Evolutionary conservation across 53 echinoderm and acorn worm species (phyloP).

Genomic region (Antedon mediterranea): DNA sequence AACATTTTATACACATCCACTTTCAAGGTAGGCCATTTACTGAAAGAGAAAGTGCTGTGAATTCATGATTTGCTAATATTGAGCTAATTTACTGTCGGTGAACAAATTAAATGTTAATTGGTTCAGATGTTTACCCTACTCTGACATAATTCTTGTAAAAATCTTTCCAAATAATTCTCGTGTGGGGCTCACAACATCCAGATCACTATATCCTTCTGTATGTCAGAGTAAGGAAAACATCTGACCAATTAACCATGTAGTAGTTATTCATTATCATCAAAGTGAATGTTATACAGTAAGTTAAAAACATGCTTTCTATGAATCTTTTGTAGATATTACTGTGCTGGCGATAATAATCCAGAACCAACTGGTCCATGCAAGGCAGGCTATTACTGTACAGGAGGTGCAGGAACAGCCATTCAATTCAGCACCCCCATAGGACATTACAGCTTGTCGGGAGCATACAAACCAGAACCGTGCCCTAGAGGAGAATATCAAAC

Average conservation of each 20-base stretch:
- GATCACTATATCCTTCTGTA: neutral
- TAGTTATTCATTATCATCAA: no score
- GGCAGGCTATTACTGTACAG: slow-evolving; percentile 84
- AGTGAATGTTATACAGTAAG: neutral
- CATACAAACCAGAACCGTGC: slow-evolving; percentile 94
- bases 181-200: neutral
- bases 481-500: slow-evolving; percentile 65
- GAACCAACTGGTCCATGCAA: slow-evolving; percentile 87
- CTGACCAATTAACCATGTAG: neutral
- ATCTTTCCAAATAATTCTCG: neutral
- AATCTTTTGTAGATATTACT: slow-evolving; percentile 59
- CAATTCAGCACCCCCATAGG: slow-evolving; percentile 59
- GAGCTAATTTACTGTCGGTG: no score
- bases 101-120: no score
- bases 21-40: no score
- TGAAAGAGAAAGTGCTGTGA: no score
- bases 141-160: no score
- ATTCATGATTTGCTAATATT: no score
- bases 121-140: no score
- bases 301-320: no score
- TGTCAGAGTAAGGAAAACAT: neutral
- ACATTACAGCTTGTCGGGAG: slow-evolving; percentile 56
- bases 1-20: no score
- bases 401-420: slow-evolving; percentile 66
- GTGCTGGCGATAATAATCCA: slow-evolving; percentile 97